Evolutionary conservation across 2,113 vertebrate genomes (phyloP), one percentile per base, ranked within the genome.

Genomic region (Atherinomorus stipes): DNA sequence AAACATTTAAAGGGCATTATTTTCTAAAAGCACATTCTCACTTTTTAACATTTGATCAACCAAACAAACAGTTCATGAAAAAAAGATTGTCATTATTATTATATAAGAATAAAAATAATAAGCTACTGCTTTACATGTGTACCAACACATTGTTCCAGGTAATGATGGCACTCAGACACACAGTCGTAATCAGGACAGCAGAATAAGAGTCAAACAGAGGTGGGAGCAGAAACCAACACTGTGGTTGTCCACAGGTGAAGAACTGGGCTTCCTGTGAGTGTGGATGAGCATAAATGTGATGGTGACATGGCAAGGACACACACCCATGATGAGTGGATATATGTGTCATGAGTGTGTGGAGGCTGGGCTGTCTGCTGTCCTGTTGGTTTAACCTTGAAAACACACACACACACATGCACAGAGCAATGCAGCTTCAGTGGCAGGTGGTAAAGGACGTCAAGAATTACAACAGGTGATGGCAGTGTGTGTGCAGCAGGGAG

Each of bases 381-480:
- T 74, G 53, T 77, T 65, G 64, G 50, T 23, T 73, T 83, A 80
- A 85, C 86, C 86, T 85, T 90, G 75, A 80, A 47, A 54, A 9
- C 38, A 66, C 62, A 49, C 51, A 47, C 42, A 62, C 22, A 10
- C n/a, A n/a, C 26, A 38, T 9, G 44, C 50, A 53, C 71, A 63
- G 40, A 72, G 47, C 19, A 15, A 21, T 47, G 38, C 40, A 54
- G 61, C 58, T 37, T 56, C 40, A 50, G 65, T 26, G 49, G 75
- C 74, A 79, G 79, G 68, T 79, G 77, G 54, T 56, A 58, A 60
- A 87, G 80, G 80, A 76, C 21, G 1, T 76, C n/a, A 81, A 76
- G 71, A 64, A 22, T 51, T 61, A 56, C 62, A 75, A 64, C 57
- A 21, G 71, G 64, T 51, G 68, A 85, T 60, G 73, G n/a, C 23